phyloP scores from a whole-genome alignment of 2,888 invertebrate genomes.

The Callyntrura sp. region DNA sequence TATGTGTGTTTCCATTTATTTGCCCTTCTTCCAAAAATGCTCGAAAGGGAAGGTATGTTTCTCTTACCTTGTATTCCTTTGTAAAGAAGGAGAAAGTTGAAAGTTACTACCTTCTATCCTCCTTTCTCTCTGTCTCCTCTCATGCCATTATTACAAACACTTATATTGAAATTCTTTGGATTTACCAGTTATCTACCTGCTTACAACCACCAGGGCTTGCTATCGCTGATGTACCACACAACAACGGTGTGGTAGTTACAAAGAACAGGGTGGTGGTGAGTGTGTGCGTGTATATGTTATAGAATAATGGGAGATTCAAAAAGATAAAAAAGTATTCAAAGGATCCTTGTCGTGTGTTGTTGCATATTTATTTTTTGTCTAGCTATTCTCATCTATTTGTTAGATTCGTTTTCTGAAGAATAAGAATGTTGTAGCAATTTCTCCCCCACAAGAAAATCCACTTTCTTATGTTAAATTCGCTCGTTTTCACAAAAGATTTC shows the following conservation, averaged over 20 bases:
- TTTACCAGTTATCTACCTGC: slow-evolving; percentile 48
- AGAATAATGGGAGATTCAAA: slow-evolving; percentile 27
- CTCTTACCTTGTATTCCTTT: slow-evolving; percentile 44
- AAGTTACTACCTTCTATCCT: slow-evolving; percentile 13
- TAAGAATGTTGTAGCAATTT: slow-evolving; percentile 36
- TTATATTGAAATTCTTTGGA: slow-evolving; percentile 74
- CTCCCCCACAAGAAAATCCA: slow-evolving; percentile 16
- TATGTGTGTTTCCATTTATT: slow-evolving; percentile 66
- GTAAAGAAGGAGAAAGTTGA: neutral
- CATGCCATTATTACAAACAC: slow-evolving; percentile 58
- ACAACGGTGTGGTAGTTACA: neutral
- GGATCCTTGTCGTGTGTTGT: slow-evolving; percentile 30
- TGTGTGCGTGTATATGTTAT: slow-evolving; percentile 20
- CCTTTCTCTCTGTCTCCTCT: slow-evolving; percentile 26
- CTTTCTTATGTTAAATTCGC: slow-evolving; percentile 3
- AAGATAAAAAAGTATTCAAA: slow-evolving; percentile 54
- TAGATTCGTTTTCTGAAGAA: slow-evolving; percentile 28
- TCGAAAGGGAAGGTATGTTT: neutral
- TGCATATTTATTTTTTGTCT: slow-evolving; percentile 65
- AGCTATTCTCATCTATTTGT: slow-evolving; percentile 35
- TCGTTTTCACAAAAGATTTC: slow-evolving; percentile 35
- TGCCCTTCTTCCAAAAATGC: slow-evolving; percentile 44
- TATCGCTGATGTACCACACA: no score
- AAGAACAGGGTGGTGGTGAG: neutral
- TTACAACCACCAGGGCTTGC: neutral